phyloP scores from a whole-genome alignment of 1,140 invertebrate species.

The Tetramorium parvispinum region DNA sequence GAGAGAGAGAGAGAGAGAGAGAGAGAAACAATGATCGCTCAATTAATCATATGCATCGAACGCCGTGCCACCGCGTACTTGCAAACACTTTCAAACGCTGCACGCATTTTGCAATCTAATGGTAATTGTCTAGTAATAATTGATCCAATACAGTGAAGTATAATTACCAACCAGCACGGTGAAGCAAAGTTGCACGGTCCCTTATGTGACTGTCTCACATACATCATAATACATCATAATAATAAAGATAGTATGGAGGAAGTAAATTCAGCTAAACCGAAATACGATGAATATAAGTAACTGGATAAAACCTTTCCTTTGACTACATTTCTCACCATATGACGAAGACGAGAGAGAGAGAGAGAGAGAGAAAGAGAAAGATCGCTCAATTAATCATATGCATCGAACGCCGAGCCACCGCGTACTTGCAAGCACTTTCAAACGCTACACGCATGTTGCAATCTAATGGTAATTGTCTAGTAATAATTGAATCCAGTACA shows the following conservation, averaged over 20 bases:
- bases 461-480: not conserved
- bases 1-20: not conserved
- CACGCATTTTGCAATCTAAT: not conserved
- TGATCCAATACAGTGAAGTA: not conserved
- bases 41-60: conserved; percentile 41
- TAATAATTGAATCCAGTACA: conserved; percentile 23
- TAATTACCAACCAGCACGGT: not conserved
- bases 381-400: conserved; percentile 38
- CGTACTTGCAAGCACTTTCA: not conserved
- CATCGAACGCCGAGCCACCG: not conserved
- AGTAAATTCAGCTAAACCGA: not conserved
- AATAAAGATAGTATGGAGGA: not conserved
- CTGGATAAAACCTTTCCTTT: too few relatives aligned
- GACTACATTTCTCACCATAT: not conserved
- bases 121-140: conserved; percentile 11
- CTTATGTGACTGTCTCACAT: not conserved
- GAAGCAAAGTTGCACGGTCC: not conserved
- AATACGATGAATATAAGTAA: not conserved
- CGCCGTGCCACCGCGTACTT: not conserved
- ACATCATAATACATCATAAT: too few relatives aligned
- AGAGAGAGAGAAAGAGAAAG: not conserved
- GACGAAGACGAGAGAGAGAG: not conserved
- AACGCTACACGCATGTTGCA: not conserved
- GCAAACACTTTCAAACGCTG: not conserved
- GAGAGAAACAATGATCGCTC: not conserved